Conservation (phyloP, 2,888 invertebrate genomes). For the Saturnia pavonia region DNA sequence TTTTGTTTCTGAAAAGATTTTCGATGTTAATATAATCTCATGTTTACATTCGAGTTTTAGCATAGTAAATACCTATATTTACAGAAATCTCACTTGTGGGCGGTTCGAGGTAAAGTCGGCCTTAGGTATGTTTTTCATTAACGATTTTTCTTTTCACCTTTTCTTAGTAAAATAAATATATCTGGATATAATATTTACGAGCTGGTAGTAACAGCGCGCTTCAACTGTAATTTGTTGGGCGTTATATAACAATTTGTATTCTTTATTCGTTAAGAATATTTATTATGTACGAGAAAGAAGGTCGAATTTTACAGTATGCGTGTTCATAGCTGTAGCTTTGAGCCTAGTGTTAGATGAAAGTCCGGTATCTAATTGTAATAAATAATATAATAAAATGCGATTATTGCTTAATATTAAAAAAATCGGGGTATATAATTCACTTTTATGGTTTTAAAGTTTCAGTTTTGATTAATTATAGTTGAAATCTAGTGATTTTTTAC, state of each 20-base stretch:
- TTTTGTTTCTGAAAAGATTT: background rate
- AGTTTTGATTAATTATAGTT: too few relatives aligned
- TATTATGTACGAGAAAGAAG: background rate
- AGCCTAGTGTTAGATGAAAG: background rate
- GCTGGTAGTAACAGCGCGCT: background rate
- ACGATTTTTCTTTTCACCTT: slow-evolving; percentile 1
- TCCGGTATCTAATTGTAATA: background rate
- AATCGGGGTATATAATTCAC: too few relatives aligned
- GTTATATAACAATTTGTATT: background rate
- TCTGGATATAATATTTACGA: slow-evolving; percentile 3
- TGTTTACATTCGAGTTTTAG: background rate
- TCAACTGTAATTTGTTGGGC: background rate
- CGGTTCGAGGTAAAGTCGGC: background rate
- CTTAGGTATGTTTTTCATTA: slow-evolving; percentile 4
- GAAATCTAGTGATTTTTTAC: too few relatives aligned
- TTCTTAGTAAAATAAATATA: slow-evolving; percentile 10
- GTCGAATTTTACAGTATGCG: background rate
- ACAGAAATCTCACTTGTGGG: slow-evolving; percentile 2
- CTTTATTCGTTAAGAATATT: background rate
- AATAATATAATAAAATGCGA: background rate
- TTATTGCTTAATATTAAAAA: background rate
- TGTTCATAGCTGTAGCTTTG: background rate
- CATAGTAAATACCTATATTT: background rate
- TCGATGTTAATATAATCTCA: background rate
- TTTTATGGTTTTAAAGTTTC: too few relatives aligned